These are phyloP conservation scores for Ladona fulva DNA, from an alignment of 1,140 invertebrate species.

Conservation along the genomic window DNA sequence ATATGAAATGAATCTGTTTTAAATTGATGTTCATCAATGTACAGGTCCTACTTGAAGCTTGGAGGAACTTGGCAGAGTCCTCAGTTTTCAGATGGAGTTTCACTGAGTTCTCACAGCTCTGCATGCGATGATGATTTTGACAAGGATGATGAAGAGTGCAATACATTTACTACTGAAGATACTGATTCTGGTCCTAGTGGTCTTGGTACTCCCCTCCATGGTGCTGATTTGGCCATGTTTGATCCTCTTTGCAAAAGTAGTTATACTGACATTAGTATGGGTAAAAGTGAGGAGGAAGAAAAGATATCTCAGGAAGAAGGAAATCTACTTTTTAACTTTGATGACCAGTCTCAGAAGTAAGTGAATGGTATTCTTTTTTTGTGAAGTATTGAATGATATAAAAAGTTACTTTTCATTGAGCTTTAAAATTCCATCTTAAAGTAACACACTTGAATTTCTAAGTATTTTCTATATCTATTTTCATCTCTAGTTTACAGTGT, in stretches of 20 bases:
- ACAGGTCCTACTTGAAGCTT: slow-evolving; percentile 20
- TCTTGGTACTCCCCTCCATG: slow-evolving; percentile 31
- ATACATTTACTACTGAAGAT: slow-evolving; percentile 28
- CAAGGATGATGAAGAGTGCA: slow-evolving; percentile 25
- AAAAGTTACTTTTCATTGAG: too few relatives aligned
- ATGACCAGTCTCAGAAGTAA: not conserved
- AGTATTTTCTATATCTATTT: too few relatives aligned
- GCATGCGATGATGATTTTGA: slow-evolving; percentile 23
- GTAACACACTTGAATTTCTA: too few relatives aligned
- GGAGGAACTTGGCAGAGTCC: slow-evolving; percentile 40
- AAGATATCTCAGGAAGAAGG: not conserved
- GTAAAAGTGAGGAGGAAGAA: not conserved
- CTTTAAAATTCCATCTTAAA: too few relatives aligned
- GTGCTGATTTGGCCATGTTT: slow-evolving; percentile 34
- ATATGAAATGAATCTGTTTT: too few relatives aligned
- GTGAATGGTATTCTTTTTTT: not conserved
- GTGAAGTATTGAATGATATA: too few relatives aligned
- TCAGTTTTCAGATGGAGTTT: slow-evolving; percentile 36
- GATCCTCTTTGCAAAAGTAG: slow-evolving; percentile 27
- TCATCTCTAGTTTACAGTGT: too few relatives aligned
- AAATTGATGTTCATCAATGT: slow-evolving; percentile 22
- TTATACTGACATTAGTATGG: not conserved
- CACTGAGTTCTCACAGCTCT: slow-evolving; percentile 34
- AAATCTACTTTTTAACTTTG: not conserved
- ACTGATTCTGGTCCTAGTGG: slow-evolving; percentile 27